Percentiles rank a stretch among this genome's conserved stretches.
Conservation (phyloP, 2,888 invertebrate species). For the Stenichneumon culpator region DNA sequence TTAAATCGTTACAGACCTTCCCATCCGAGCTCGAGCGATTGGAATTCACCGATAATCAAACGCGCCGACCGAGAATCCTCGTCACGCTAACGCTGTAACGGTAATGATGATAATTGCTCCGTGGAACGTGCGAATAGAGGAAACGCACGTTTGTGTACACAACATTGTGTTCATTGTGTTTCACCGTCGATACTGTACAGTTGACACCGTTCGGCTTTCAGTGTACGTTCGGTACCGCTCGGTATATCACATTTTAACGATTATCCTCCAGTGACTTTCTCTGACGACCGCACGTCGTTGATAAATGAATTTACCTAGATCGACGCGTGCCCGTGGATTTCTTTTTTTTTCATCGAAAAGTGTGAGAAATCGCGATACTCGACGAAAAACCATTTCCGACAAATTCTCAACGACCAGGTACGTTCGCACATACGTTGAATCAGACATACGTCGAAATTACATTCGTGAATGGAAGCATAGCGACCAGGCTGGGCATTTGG, state of each 20-base stretch:
- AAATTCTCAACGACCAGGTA: not conserved
- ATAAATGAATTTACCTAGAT: not conserved
- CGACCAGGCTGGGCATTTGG: not conserved
- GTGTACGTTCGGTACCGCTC: constrained; percentile 12
- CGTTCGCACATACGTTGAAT: not conserved
- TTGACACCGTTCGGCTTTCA: constrained; percentile 19
- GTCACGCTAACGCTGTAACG: constrained; percentile 27
- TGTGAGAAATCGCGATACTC: not conserved
- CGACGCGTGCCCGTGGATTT: not conserved
- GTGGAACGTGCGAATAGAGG: constrained; percentile 8
- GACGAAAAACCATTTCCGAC: not conserved
- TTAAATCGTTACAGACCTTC: not conserved
- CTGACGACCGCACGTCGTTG: not conserved
- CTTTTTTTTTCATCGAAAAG: not conserved
- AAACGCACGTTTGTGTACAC: not conserved
- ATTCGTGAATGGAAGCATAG: not conserved
- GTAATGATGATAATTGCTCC: constrained; percentile 41
- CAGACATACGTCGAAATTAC: not conserved
- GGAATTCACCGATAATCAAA: constrained; percentile 5
- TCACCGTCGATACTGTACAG: not conserved
- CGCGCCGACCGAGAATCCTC: not conserved
- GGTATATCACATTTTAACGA: constrained; percentile 7
- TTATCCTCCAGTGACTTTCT: constrained; percentile 11
- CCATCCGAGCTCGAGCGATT: not conserved
- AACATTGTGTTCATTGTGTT: constrained; percentile 8